Conservation (phyloP, 2,113 vertebrate species). For the Turnix velox region DNA sequence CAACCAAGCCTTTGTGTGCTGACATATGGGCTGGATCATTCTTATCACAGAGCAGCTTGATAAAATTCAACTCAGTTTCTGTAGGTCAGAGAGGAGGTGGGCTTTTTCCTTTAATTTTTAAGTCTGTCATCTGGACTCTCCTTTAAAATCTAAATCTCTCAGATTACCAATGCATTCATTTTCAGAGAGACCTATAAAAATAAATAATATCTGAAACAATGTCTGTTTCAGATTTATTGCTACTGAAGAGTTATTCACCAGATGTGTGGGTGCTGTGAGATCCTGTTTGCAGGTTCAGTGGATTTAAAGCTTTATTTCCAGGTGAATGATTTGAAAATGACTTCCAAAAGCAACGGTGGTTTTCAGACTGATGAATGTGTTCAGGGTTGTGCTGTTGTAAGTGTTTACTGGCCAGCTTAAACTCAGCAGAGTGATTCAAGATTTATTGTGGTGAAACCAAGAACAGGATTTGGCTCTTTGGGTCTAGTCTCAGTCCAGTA, state of each 20-base stretch:
- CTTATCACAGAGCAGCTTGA: background rate
- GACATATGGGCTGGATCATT: background rate
- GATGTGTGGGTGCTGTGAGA: background rate
- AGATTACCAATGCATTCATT: background rate
- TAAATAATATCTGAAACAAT: background rate
- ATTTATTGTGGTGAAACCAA: conserved; percentile 33
- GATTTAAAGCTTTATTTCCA: background rate
- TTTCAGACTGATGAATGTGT: background rate
- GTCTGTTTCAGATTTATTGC: background rate
- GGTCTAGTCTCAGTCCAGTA: background rate
- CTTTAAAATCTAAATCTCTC: background rate
- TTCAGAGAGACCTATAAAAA: background rate
- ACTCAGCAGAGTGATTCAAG: background rate
- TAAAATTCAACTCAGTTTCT: background rate
- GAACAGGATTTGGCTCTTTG: conserved; percentile 18
- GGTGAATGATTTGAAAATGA: background rate
- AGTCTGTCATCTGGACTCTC: background rate
- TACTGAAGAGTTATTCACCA: background rate
- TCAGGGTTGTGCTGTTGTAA: background rate
- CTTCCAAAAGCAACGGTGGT: background rate
- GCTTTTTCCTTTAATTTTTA: background rate
- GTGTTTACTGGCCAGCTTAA: conserved; percentile 8
- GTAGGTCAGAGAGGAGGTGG: background rate
- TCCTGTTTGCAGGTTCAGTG: background rate
- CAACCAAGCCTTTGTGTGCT: conserved; percentile 8